A percentile compares a stretch with the other conserved stretches of the same genome.
Evolutionary conservation across 2,113 vertebrate genomes (phyloP).

Genomic region (Lepisosteus oculatus): DNA sequence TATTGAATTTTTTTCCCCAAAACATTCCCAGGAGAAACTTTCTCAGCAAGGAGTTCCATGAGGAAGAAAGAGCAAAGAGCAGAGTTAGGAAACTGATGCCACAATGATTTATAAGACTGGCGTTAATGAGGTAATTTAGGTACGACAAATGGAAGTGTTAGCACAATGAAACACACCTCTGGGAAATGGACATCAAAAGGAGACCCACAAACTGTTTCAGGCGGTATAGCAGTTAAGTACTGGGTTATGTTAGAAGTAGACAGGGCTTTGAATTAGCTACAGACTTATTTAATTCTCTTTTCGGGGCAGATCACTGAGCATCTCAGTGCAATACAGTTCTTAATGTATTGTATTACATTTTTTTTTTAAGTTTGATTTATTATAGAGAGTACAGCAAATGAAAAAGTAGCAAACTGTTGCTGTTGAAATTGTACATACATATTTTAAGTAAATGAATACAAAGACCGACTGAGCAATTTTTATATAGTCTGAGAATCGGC

Average conservation of each 20-base stretch:
- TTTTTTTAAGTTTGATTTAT: too few species aligned
- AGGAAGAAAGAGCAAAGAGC: background rate
- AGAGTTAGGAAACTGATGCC: background rate
- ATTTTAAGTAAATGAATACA: too few species aligned
- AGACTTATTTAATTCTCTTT: too few species aligned
- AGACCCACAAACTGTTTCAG: background rate
- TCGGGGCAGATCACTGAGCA: too few species aligned
- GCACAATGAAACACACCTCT: conserved; percentile 41
- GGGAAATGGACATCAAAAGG: conserved; percentile 51
- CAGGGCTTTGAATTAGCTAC: too few species aligned
- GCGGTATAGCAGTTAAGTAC: background rate
- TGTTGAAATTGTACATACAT: too few species aligned
- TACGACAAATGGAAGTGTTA: conserved; percentile 56
- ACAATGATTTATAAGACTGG: conserved; percentile 11
- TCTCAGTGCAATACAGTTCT: too few species aligned
- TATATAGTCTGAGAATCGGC: too few species aligned
- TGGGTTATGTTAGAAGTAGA: background rate
- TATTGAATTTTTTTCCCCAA: background rate
- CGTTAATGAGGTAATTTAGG: conserved; percentile 44
- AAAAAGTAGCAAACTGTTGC: too few species aligned
- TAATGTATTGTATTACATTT: too few species aligned
- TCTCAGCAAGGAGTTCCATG: background rate
- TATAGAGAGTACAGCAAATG: too few species aligned
- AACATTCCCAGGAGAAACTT: background rate
- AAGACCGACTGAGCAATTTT: too few species aligned